Evolutionary conservation across 2,888 invertebrate species (phyloP).

Genomic region (Dasysyrphus albostriatus): DNA sequence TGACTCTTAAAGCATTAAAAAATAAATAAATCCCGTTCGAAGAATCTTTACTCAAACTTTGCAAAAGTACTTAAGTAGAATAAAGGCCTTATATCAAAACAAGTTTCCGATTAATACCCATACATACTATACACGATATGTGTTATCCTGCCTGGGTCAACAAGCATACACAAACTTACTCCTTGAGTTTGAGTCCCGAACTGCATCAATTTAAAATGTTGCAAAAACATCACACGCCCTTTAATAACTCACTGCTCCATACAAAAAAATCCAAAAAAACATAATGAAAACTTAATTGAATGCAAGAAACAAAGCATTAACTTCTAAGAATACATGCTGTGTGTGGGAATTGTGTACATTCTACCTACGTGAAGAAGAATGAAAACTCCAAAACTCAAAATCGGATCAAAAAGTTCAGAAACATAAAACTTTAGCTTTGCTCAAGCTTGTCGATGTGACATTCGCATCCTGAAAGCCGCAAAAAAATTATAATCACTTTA

Average conservation of each 20-base stretch:
- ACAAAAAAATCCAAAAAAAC: constrained; percentile 44
- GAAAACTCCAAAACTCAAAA: constrained; percentile 32
- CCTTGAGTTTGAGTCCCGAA: neutral
- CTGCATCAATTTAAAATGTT: constrained; percentile 47
- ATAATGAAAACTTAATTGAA: constrained; percentile 71
- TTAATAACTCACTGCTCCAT: constrained; percentile 40
- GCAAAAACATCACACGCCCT: constrained; percentile 40
- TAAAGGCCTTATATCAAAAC: too few relatives aligned
- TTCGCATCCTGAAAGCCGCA: constrained; percentile 38
- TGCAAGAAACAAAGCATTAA: constrained; percentile 55
- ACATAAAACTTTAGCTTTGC: constrained; percentile 47
- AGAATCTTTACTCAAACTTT: too few relatives aligned
- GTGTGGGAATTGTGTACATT: neutral
- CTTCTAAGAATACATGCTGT: neutral
- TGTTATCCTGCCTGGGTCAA: constrained; percentile 52
- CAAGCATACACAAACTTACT: constrained; percentile 54
- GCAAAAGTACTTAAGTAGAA: too few relatives aligned
- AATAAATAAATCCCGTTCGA: too few relatives aligned
- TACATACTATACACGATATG: neutral
- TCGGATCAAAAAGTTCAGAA: constrained; percentile 57
- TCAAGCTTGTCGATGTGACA: constrained; percentile 16
- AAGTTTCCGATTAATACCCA: too few relatives aligned
- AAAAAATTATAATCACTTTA: constrained; percentile 65
- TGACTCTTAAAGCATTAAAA: too few relatives aligned
- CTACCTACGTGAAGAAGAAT: neutral